Conservation (phyloP, 1,140 invertebrate species). For the Caerostris extrusa region DNA sequence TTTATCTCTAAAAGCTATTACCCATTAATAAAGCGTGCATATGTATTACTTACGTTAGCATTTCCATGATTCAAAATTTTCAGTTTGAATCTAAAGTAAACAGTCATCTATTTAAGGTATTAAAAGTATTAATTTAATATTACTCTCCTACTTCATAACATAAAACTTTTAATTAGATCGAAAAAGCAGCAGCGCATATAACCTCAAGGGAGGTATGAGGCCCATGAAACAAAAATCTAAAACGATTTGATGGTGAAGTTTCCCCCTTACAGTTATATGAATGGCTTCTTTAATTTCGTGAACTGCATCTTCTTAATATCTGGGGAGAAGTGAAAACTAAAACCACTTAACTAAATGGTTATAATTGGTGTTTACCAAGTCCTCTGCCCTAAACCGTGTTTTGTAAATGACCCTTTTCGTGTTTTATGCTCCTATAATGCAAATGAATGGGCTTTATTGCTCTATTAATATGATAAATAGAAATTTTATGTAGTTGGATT, state of each 20-base stretch:
- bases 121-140: too few species aligned
- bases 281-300: not conserved
- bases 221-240: not conserved
- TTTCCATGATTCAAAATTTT: too few species aligned
- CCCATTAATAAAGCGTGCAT: too few species aligned
- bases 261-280: not conserved
- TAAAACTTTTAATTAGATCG: too few species aligned
- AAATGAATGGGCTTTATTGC: not conserved
- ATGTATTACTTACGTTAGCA: too few species aligned
- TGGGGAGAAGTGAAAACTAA: not conserved
- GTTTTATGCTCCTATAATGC: not conserved
- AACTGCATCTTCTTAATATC: not conserved
- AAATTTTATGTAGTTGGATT: not conserved
- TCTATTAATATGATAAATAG: not conserved
- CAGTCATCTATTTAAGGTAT: too few species aligned
- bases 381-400: not conserved
- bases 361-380: not conserved
- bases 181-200: not conserved
- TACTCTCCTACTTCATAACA: too few species aligned
- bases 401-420: not conserved
- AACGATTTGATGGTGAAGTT: constrained; percentile 10
- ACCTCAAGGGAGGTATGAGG: not conserved
- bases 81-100: too few species aligned
- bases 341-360: constrained; percentile 17
- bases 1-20: too few species aligned